A percentile compares a stretch with the other conserved stretches of the same genome.
Evolutionary conservation across 2,888 invertebrate genomes (phyloP).

Genomic region (Dynastes tityus): DNA sequence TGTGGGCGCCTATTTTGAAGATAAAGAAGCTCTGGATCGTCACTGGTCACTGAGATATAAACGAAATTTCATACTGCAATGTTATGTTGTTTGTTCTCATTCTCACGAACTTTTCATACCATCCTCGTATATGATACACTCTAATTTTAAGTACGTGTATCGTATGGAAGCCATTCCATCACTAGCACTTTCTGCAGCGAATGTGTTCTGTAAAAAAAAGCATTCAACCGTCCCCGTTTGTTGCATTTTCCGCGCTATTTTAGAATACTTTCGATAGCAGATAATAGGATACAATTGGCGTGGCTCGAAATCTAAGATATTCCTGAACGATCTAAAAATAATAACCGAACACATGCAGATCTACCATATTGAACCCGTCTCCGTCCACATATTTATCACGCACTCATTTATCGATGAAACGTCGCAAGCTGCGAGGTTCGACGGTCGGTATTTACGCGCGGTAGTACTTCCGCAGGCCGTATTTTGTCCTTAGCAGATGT

Average conservation of each 20-base stretch:
- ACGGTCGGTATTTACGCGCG: neutral
- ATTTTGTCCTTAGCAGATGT: neutral
- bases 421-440: conserved; percentile 9
- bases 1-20: no score
- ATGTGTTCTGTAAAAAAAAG: neutral
- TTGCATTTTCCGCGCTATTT: conserved; percentile 2
- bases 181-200: neutral
- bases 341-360: conserved; percentile 1
- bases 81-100: no score
- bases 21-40: no score
- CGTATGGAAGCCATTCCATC: neutral
- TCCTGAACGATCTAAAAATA: conserved; percentile 21
- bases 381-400: neutral
- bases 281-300: conserved; percentile 10
- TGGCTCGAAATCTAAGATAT: conserved; percentile 12
- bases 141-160: no score
- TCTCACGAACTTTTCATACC: no score
- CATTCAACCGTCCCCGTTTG: neutral
- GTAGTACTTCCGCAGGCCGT: conserved; percentile 5
- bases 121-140: no score
- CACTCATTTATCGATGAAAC: conserved; percentile 26
- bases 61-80: no score
- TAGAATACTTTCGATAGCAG: conserved; percentile 4
- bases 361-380: neutral
- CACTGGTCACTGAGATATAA: no score